phyloP scores from a whole-genome alignment of 2,888 invertebrate species.

The Biston stratarius region DNA sequence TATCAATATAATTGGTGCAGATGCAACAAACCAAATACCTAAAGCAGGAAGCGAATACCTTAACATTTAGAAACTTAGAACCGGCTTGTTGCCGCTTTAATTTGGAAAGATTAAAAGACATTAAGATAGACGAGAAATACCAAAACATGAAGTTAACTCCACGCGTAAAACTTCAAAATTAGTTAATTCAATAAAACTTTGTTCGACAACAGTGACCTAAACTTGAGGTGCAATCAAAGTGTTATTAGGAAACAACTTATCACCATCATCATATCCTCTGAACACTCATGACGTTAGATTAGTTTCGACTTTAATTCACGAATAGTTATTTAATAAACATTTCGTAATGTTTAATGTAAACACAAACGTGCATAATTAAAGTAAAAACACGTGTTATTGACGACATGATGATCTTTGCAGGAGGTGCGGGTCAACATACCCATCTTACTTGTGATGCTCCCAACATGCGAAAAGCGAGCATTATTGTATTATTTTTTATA shows the following conservation, averaged over 20 bases:
- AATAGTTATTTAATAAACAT: not conserved
- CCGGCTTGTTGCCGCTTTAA: conserved; percentile 1
- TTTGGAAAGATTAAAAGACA: not conserved
- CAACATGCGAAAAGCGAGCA: not conserved
- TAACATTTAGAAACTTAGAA: conserved; percentile 19
- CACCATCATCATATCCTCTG: not conserved
- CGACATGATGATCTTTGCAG: conserved; percentile 26
- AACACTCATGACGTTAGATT: not conserved
- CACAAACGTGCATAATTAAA: conserved; percentile 5
- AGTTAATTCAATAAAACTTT: not conserved
- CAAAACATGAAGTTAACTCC: not conserved
- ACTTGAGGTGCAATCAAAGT: too few relatives aligned
- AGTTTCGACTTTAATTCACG: not conserved
- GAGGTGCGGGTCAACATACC: conserved; percentile 21
- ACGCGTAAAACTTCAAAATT: not conserved
- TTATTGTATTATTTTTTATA: too few relatives aligned
- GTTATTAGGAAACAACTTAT: too few relatives aligned
- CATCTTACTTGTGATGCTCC: not conserved
- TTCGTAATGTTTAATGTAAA: not conserved
- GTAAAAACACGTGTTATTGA: conserved; percentile 19
- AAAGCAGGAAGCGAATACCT: conserved; percentile 15
- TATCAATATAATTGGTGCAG: not conserved
- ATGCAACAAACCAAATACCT: not conserved
- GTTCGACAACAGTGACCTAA: too few relatives aligned
- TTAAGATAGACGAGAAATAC: not conserved